Evolutionary conservation across 2,888 invertebrate genomes (phyloP).

Genomic region (Iselma pallidipennis): DNA sequence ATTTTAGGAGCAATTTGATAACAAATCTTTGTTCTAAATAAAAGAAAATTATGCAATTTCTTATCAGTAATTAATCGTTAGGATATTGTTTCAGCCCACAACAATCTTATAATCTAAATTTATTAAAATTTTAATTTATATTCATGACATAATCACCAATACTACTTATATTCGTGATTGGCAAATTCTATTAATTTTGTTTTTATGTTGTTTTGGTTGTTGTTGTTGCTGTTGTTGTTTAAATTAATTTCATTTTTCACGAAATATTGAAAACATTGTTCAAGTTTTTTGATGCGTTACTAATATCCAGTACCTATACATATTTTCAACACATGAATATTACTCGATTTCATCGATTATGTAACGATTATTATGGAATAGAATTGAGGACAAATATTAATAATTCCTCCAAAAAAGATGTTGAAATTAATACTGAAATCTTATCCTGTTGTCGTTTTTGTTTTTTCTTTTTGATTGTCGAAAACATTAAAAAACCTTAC

Average conservation of each 20-base stretch:
- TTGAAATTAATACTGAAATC: not conserved
- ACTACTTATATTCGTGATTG: too few relatives aligned
- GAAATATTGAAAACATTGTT: too few relatives aligned
- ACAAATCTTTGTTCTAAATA: not conserved
- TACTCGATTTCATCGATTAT: not conserved
- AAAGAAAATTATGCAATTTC: not conserved
- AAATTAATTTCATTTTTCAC: too few relatives aligned
- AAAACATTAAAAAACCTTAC: not conserved
- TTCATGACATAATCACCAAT: not conserved
- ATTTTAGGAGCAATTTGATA: too few relatives aligned
- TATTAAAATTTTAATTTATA: not conserved
- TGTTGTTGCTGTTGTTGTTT: too few relatives aligned
- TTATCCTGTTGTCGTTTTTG: not conserved
- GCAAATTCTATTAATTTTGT: too few relatives aligned
- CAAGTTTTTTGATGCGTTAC: not conserved
- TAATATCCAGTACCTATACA: too few relatives aligned
- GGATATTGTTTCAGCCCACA: not conserved
- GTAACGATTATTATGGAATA: not conserved
- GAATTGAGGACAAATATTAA: not conserved
- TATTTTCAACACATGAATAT: not conserved
- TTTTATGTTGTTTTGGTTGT: too few relatives aligned
- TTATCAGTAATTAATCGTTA: not conserved
- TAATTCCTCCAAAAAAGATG: not conserved
- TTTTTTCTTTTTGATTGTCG: not conserved
- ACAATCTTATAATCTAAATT: not conserved